phyloP scores from a whole-genome alignment of 2,797 vertebrate species.

The Microctenopoma stevenorrisi region DNA sequence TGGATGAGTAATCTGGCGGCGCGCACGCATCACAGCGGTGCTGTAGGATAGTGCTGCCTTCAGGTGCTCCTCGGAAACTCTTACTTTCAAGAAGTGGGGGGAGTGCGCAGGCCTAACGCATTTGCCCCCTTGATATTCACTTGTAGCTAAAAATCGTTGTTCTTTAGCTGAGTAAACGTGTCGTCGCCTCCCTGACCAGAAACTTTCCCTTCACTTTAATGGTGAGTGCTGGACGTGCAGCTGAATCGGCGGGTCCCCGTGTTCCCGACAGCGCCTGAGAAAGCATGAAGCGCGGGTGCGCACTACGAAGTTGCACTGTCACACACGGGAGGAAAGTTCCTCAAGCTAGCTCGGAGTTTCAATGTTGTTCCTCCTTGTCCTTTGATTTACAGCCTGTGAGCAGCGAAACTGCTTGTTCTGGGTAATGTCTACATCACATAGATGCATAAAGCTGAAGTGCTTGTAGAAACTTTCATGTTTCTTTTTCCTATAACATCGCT shows the following conservation, averaged over 20 bases:
- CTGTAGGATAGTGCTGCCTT: constrained; percentile 64
- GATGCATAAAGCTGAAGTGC: too few relatives aligned
- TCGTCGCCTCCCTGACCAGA: fast-evolving
- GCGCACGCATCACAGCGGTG: constrained; percentile 67
- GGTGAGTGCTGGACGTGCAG: constrained; percentile 14
- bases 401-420: background rate
- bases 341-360: constrained; percentile 28
- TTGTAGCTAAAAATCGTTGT: background rate
- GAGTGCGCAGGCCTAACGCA: background rate
- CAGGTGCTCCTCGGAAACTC: constrained; percentile 64
- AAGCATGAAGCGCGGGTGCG: constrained; percentile 35
- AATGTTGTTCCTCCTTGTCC: background rate
- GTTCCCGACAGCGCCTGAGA: constrained; percentile 12
- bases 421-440: too few relatives aligned
- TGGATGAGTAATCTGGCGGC: constrained; percentile 74
- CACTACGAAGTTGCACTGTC: constrained; percentile 54
- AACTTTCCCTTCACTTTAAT: background rate
- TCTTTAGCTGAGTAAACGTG: background rate
- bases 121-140: background rate
- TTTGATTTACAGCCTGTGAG: constrained; percentile 5
- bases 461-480: background rate
- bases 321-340: constrained; percentile 56
- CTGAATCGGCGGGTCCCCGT: background rate
- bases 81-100: background rate
- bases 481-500: background rate